phyloP scores from a whole-genome alignment of 2,113 vertebrate species.

The cat (Felis catus) region DNA sequence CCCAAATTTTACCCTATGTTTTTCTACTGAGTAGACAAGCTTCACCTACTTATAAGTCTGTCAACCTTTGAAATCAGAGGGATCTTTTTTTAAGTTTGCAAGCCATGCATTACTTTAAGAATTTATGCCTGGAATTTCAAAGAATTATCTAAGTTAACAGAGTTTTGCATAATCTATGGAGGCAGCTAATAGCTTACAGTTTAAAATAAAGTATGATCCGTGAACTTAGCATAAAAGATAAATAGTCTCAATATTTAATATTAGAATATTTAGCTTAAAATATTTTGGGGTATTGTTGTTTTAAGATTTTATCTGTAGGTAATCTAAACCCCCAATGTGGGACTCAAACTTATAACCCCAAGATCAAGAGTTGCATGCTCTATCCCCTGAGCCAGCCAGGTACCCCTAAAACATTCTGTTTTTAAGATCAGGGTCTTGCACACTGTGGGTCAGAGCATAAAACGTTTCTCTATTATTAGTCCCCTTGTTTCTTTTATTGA shows the following conservation, averaged over 20 bases:
- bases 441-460: not conserved
- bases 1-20: not conserved
- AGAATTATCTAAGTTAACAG: conserved; percentile 66
- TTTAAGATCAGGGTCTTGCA: not conserved
- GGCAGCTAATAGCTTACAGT: not conserved
- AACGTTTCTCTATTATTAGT: not conserved
- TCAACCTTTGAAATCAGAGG: conserved; percentile 70
- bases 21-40: conserved; percentile 70
- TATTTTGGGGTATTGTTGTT: not conserved
- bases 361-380: not conserved
- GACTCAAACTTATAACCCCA: not conserved
- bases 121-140: conserved; percentile 61
- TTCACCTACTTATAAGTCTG: conserved; percentile 63
- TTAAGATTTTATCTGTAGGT: not conserved
- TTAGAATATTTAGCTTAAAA: not conserved
- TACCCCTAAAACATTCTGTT: not conserved
- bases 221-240: conserved; percentile 54
- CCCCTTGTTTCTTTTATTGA: conserved; percentile 24
- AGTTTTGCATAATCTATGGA: conserved; percentile 39
- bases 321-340: not conserved
- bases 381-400: not conserved
- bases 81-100: conserved; percentile 64
- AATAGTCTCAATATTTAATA: conserved; percentile 69
- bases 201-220: conserved; percentile 62
- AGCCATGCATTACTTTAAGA: conserved; percentile 66